Evolutionary conservation across 2,113 vertebrate species (phyloP), one percentile per base, ranked within the genome.

Genomic region (Lepisosteus osseus): DNA sequence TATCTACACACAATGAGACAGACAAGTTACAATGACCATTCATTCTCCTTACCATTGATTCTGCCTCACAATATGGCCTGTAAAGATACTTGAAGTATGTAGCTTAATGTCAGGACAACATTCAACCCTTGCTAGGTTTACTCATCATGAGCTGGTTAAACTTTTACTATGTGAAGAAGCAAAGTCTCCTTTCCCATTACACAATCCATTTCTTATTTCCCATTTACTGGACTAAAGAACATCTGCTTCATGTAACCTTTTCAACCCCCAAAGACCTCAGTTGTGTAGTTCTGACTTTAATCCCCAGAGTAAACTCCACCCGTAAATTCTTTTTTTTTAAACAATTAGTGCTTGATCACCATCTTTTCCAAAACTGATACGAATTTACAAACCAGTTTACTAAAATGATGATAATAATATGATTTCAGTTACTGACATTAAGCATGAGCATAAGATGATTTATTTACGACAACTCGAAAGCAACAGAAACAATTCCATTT

Each of bases 171-270:
- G 71, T 73, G 68, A 77, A 77, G 76, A 78, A 82, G 73, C 76
- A 74, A 82, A 70, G 61, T 42, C 67, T 67, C 45, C 29, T 65
- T 77, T 72, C 68, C 5, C 67, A 56, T 86, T 88, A 67, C 83
- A 72, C 79, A 89, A 85, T 62, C 62, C 41, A 40, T 75, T 65
- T 68, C 77, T 74, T 77, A 72, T 51, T 75, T 77, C 51, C 78
- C 57, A 65, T 69, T 69, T 59, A 64, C 68, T 78, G 77, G 75
- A 77, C 73, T 81, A 76, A 72, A 79, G 74, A 72, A 83, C 83
- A 88, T 83, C 86, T 83, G 85, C 78, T 72, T 77, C 57, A 61
- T 74, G 78, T 71, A 77, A 83, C 78, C 75, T 77, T 51, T 51
- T 51, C 76, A 77, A 82, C 72, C 76, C 43, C 73, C 75, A 83